Base-by-base conservation (phyloP, 2,797 vertebrate species). In the Lithobates sylvaticus region DNA sequence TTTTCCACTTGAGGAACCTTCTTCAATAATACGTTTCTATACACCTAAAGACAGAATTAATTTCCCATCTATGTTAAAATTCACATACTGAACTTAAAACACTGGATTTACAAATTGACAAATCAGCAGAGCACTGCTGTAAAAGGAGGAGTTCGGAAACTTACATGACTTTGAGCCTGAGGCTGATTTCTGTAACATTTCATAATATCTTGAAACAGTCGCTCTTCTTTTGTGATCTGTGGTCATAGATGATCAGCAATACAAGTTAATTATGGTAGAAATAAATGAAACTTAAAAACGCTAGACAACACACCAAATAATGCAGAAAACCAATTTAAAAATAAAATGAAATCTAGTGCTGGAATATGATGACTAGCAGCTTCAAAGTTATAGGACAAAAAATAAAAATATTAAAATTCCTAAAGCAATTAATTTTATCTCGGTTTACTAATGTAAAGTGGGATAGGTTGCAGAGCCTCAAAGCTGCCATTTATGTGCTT, bases 121-220 rank as follows among this genome's bases (percentile, higher is more conserved):
- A 61, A 23, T 61, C 5, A 7, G 1, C 54, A 61, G 13, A 76
- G 39, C 1, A 15, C 5, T 6, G 29, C 0, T 10, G 16, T 10
- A 7, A 36, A 2, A 39, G 47, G 5, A 39, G 47, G 2, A 27
- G 1, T 39, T 15, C 47, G 39, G 12, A 29, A 70, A 92, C 98
- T 97, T 89, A 99, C 98, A 0, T 98, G 96, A 92, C 98, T 99
- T 91, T 94, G 95, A 90, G 98, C 98, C 91, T 99, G 98, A 7
- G 98, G 98, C 84, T 99, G 98, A 89, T 97, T 98, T 89, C 98
- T 96, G 76, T 99, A 99, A 91, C 97, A 98, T 93, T 97, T 99
- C 97, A 99, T 99, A 91, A 99, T 99, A 92, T 99, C 97, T 88
- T 98, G 97, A 91, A 99, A 99, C 79, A 95, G 96, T 94, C 95